Evolutionary conservation across 2,888 invertebrate species (phyloP), one percentile per base, ranked within the genome.

Genomic region (Latrodectus elegans): DNA sequence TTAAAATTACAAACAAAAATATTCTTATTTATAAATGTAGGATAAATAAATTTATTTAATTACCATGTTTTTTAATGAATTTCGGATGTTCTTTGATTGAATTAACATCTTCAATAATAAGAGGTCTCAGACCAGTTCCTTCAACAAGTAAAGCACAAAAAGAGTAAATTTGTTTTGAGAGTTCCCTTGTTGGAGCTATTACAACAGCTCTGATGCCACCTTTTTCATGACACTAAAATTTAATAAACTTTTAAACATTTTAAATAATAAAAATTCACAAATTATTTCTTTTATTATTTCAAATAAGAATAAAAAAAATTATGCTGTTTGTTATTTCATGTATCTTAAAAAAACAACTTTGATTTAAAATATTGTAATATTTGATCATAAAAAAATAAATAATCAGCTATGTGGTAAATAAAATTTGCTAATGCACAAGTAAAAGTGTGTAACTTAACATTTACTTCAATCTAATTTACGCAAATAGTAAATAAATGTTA

Each of bases 101-200:
- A 60, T 91, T 91, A 26, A 95, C 94, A 92, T 96, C 97, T 91
- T 95, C 95, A 9, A 98, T 95, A 49, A 96, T 94, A 90, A 96
- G 95, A 83, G 96, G 94, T 89, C 95, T 93, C 51, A 98, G 93
- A 26, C 95, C 95, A 1, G 95, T 94, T 0, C 95, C 95, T 22
- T 95, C 95, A 1, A 96, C 94, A 9, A 98, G 92, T 81, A 1
- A 95, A 91, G 89, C 96, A 52, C 84, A 80, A 80, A 80, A 85
- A 6, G 76, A 73, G 90, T 91, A 91, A 53, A 90, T 98, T 94
- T 99, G 99, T 90, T 96, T 95, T 0, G 98, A 97, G 75, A 99
- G 93, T 93, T 99, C 99, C 90, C 98, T 94, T 0, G 99, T 99
- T 9, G 99, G 99, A 90, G 97, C 96, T 14, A 99, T 93, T 72